Evolutionary conservation across 2,888 invertebrate species (phyloP).

Genomic region (Patella caerulea): DNA sequence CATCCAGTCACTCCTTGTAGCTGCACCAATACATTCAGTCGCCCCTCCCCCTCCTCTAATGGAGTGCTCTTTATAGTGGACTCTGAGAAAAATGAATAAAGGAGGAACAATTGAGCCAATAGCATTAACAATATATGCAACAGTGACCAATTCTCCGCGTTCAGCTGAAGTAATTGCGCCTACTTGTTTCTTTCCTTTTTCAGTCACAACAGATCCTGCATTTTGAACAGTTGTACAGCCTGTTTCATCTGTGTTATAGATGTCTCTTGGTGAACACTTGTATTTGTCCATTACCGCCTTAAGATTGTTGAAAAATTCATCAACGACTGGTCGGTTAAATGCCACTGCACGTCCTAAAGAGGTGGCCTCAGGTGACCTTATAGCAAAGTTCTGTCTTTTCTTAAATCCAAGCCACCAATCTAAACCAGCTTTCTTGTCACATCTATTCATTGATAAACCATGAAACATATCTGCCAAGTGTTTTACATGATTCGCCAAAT

Average conservation of each 20-base stretch:
- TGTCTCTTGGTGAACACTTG: constrained; percentile 29
- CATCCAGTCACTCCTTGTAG: constrained; percentile 21
- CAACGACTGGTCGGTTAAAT: constrained; percentile 36
- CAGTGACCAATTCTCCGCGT: constrained; percentile 35
- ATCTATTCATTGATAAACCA: constrained; percentile 27
- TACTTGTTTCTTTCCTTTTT: constrained; percentile 32
- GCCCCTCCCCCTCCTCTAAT: constrained; percentile 17
- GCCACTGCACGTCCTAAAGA: constrained; percentile 35
- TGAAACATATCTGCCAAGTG: constrained; percentile 22
- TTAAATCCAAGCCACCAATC: constrained; percentile 25
- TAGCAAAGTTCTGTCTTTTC: too few relatives aligned
- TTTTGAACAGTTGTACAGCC: constrained; percentile 39
- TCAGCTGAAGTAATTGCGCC: constrained; percentile 34
- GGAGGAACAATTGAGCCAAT: constrained; percentile 31
- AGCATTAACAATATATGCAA: constrained; percentile 31
- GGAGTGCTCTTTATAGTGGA: constrained; percentile 14
- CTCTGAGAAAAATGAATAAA: constrained; percentile 28
- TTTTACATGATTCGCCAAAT: constrained; percentile 24
- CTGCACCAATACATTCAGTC: constrained; percentile 21
- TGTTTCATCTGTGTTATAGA: constrained; percentile 42
- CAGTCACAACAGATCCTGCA: constrained; percentile 24
- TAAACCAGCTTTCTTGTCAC: constrained; percentile 9
- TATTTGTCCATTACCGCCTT: constrained; percentile 27
- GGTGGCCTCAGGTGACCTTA: constrained; percentile 39
- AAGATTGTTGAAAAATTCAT: constrained; percentile 39